phyloP scores from a whole-genome alignment of 2,797 vertebrate species.

The Paedocypris micromegethes region DNA sequence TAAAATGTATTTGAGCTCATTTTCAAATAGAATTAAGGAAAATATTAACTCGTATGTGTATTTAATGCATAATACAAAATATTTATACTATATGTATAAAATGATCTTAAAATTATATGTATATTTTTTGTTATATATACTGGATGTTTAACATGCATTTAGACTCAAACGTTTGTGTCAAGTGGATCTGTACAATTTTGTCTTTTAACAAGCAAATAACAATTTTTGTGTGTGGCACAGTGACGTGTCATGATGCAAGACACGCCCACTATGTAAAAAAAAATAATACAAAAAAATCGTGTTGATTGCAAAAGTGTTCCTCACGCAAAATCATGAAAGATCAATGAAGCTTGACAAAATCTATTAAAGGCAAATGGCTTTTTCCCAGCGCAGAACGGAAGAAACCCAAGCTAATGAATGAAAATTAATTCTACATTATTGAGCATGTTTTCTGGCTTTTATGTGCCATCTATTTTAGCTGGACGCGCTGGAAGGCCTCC shows the following conservation, averaged over 20 bases:
- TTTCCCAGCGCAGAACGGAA: conserved; percentile 1
- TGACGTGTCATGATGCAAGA: neutral
- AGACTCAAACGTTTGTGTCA: too few relatives aligned
- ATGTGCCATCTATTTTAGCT: conserved; percentile 1
- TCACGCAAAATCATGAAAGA: conserved; percentile 12
- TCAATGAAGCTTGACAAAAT: neutral
- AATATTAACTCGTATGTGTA: too few relatives aligned
- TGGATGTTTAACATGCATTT: too few relatives aligned
- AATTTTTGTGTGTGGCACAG: too few relatives aligned
- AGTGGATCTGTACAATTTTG: too few relatives aligned
- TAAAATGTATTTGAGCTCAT: too few relatives aligned
- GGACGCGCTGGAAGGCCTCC: conserved; percentile 5
- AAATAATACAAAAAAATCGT: neutral
- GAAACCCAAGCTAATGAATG: conserved; percentile 22
- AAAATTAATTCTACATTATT: conserved; percentile 23
- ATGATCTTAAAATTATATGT: too few relatives aligned
- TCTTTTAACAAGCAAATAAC: too few relatives aligned
- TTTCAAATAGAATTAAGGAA: too few relatives aligned
- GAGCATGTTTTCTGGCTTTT: conserved; percentile 18
- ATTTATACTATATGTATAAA: too few relatives aligned
- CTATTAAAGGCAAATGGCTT: conserved; percentile 6
- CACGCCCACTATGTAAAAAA: neutral
- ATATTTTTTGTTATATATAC: too few relatives aligned
- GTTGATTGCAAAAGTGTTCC: conserved; percentile 6
- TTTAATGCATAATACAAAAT: too few relatives aligned